These are phyloP conservation scores for Cebidichthys violaceus DNA, from an alignment of 2,113 vertebrate genomes.

Conservation along the genomic window DNA sequence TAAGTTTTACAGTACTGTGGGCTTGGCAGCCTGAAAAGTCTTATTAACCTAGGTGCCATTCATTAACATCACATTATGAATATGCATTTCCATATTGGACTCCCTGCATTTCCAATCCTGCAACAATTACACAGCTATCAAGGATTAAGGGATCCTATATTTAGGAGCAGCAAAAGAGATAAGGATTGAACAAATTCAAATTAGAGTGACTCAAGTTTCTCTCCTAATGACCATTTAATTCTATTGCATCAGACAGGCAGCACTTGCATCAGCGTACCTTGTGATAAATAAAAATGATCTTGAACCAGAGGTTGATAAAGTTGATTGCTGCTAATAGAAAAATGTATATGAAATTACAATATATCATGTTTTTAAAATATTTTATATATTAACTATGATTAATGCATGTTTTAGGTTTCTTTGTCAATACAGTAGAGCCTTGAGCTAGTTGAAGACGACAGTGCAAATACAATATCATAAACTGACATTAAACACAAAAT, in stretches of 20 bases:
- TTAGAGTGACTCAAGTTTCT: constrained; percentile 47
- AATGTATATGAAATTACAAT: not conserved
- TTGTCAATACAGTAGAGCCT: not conserved
- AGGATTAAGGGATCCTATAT: constrained; percentile 73
- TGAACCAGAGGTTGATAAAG: constrained; percentile 20
- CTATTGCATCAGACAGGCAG: constrained; percentile 32
- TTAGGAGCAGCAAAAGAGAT: constrained; percentile 62
- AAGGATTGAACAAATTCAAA: constrained; percentile 67
- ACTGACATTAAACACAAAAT: constrained; percentile 12
- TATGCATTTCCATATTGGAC: constrained; percentile 61
- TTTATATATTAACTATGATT: not conserved
- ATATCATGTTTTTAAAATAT: not conserved
- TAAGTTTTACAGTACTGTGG: constrained; percentile 45
- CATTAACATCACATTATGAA: constrained; percentile 77
- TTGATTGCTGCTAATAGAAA: constrained; percentile 11
- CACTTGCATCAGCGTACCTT: constrained; percentile 14
- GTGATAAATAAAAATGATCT: constrained; percentile 31
- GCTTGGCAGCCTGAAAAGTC: constrained; percentile 61
- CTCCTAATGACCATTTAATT: constrained; percentile 35
- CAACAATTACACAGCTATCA: constrained; percentile 73
- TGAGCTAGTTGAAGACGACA: not conserved
- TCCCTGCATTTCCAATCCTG: constrained; percentile 61
- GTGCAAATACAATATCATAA: not conserved
- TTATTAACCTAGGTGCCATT: constrained; percentile 81
- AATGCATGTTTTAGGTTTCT: not conserved